Evolutionary conservation across 2,797 vertebrate species (phyloP).

Genomic region (Hypotaenidia okinawae): DNA sequence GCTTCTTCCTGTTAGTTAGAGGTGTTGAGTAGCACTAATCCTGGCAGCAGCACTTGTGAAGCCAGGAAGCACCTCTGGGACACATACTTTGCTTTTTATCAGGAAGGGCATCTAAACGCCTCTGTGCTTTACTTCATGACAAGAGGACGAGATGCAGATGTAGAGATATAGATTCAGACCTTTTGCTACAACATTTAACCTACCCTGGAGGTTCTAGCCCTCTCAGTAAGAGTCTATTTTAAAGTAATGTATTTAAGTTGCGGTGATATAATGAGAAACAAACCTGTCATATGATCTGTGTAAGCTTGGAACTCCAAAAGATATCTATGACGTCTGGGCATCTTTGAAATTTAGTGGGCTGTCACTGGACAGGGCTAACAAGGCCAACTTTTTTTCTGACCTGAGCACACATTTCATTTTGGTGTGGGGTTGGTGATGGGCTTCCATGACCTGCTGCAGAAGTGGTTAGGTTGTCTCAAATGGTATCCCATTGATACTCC

Average conservation of each 20-base stretch:
- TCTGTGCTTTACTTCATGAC: neutral
- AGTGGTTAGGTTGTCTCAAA: neutral
- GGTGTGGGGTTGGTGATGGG: no score
- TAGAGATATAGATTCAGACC: neutral
- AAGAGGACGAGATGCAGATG: neutral
- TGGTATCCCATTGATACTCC: neutral
- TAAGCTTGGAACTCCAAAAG: neutral
- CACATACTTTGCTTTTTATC: neutral
- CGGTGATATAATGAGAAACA: neutral
- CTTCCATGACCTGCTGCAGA: neutral
- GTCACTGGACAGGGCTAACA: neutral
- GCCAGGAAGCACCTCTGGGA: neutral
- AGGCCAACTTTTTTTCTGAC: neutral
- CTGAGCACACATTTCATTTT: fast-evolving
- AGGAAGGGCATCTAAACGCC: neutral
- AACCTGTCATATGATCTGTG: neutral
- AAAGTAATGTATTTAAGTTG: neutral
- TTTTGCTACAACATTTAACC: neutral
- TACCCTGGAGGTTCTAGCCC: neutral
- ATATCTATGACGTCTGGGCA: neutral
- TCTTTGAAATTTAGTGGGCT: neutral
- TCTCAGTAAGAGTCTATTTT: neutral
- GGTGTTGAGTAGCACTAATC: neutral
- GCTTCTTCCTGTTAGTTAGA: neutral
- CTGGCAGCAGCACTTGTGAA: neutral